Evolutionary conservation across 2,888 invertebrate species (phyloP).

Genomic region (Drepana falcataria): DNA sequence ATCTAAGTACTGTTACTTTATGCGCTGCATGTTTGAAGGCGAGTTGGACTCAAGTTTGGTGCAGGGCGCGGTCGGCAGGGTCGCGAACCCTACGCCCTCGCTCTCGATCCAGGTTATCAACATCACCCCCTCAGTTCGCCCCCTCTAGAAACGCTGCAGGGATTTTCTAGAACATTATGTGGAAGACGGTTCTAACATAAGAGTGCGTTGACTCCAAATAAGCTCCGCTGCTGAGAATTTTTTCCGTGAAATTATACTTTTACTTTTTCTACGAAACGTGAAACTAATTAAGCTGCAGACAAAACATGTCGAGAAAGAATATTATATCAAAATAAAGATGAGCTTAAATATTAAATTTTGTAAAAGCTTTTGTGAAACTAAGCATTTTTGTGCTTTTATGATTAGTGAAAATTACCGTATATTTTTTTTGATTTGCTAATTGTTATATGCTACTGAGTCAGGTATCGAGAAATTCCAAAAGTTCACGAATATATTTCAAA

Average conservation of each 20-base stretch:
- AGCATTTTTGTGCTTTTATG: no score
- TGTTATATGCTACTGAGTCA: no score
- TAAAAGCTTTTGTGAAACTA: no score
- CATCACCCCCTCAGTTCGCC: conserved; percentile 38
- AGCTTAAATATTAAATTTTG: neutral
- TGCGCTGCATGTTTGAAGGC: conserved; percentile 16
- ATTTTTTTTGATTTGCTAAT: no score
- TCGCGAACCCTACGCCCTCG: conserved; percentile 70
- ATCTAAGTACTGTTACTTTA: conserved; percentile 4
- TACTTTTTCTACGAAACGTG: neutral
- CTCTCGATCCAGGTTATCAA: conserved; percentile 76
- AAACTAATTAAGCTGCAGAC: neutral
- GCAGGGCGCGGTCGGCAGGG: conserved; percentile 65
- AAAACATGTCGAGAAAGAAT: neutral
- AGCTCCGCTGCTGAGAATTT: conserved; percentile 4
- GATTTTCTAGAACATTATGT: conserved; percentile 70
- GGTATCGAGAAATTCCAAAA: no score
- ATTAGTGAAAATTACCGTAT: no score
- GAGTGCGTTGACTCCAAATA: conserved; percentile 65
- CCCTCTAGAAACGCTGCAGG: conserved; percentile 60
- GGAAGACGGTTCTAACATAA: conserved; percentile 52
- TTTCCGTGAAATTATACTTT: neutral
- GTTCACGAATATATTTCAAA: no score
- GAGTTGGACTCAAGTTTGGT: conserved; percentile 35
- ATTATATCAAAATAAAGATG: neutral